phyloP scores from a whole-genome alignment of 2,888 invertebrate genomes.

The Pomacea canaliculata region DNA sequence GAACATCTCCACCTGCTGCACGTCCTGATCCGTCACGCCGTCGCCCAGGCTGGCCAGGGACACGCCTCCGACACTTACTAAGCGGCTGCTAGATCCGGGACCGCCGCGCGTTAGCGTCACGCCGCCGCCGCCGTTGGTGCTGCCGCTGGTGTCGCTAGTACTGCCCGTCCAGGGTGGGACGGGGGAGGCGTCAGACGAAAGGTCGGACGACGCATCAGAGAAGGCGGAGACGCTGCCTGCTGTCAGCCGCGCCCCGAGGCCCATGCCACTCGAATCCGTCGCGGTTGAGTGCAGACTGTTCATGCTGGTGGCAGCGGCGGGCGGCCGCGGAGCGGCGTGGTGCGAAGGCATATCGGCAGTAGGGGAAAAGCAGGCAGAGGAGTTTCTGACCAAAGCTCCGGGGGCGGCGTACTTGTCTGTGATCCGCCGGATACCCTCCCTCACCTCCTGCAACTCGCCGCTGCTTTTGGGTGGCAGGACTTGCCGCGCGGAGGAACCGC shows the following conservation, averaged over 20 bases:
- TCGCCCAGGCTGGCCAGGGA: slow-evolving; percentile 43
- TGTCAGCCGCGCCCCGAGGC: neutral
- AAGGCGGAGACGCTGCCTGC: slow-evolving; percentile 29
- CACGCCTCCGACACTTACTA: slow-evolving; percentile 2
- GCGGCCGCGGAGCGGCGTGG: neutral
- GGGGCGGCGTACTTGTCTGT: slow-evolving; percentile 65
- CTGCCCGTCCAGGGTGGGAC: slow-evolving; percentile 14
- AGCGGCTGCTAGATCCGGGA: neutral
- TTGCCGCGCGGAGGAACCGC: neutral
- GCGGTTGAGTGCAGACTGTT: slow-evolving; percentile 3
- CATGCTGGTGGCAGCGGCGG: neutral
- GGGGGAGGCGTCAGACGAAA: slow-evolving; percentile 38
- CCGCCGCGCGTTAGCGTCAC: neutral
- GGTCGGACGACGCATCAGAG: slow-evolving; percentile 42
- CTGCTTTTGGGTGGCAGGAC: neutral
- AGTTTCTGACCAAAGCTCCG: slow-evolving; percentile 39
- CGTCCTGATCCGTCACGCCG: slow-evolving; percentile 60
- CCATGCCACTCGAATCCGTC: neutral
- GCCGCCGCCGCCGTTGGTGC: slow-evolving; percentile 32
- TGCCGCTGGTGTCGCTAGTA: slow-evolving; percentile 41
- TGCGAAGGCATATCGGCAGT: slow-evolving; percentile 4
- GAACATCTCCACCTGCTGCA: slow-evolving; percentile 67
- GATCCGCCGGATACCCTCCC: slow-evolving; percentile 54
- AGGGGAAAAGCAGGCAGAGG: slow-evolving; percentile 2
- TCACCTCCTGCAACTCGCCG: slow-evolving; percentile 10